Percentiles rank a stretch among this genome's conserved stretches.
Evolutionary conservation across 2,797 vertebrate genomes (phyloP).

Genomic region (Nasua narica): DNA sequence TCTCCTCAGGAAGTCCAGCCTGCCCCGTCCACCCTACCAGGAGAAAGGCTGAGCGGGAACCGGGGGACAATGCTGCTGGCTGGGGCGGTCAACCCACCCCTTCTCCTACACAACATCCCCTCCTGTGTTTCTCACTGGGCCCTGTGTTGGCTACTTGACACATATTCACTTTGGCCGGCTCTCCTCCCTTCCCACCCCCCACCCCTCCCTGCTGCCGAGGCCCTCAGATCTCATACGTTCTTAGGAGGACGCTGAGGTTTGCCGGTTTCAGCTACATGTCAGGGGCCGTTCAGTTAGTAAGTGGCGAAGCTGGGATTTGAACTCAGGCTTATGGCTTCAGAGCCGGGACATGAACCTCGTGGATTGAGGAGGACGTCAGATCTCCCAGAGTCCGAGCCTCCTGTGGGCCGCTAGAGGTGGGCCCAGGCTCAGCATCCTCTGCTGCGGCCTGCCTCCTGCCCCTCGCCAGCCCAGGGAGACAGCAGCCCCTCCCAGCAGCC

Average conservation of each 20-base stretch:
- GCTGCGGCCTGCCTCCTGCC: accelerated
- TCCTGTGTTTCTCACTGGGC: accelerated
- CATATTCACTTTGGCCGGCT: background rate
- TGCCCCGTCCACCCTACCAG: accelerated
- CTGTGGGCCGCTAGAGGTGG: background rate
- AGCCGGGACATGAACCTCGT: background rate
- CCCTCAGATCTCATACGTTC: background rate
- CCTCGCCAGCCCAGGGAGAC: background rate
- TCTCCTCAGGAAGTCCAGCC: background rate
- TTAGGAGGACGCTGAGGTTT: background rate
- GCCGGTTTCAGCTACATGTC: background rate
- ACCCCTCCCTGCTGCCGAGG: background rate
- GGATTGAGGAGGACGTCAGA: background rate
- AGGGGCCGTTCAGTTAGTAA: background rate
- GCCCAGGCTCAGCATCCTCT: background rate
- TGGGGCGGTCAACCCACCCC: background rate
- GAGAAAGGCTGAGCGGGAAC: background rate
- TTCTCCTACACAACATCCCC: no score
- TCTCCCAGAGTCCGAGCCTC: background rate
- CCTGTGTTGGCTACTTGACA: no score
- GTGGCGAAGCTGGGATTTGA: background rate
- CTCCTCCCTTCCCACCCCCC: no score
- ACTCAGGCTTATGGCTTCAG: background rate
- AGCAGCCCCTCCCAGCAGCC: background rate
- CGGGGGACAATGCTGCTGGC: accelerated